Evolutionary conservation across 1,140 invertebrate species (phyloP).

Genomic region (Eulimnadia texana): DNA sequence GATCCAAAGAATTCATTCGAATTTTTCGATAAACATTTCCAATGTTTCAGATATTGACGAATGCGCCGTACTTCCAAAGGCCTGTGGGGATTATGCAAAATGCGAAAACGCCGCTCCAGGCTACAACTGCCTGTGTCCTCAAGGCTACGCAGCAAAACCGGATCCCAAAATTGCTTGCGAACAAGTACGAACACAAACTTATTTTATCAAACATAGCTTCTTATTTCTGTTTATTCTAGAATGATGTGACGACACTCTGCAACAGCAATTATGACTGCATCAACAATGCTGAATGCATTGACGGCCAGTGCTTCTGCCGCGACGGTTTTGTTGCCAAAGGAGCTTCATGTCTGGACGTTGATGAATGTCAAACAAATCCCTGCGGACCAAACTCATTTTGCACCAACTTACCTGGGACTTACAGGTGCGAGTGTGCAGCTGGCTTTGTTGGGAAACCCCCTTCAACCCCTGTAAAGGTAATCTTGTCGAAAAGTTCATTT

Average conservation of each 20-base stretch:
- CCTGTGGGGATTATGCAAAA: conserved; percentile 70
- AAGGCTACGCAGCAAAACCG: conserved; percentile 70
- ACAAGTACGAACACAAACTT: conserved; percentile 40
- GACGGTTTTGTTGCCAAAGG: conserved; percentile 67
- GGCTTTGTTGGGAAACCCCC: conserved; percentile 74
- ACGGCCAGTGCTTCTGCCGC: conserved; percentile 78
- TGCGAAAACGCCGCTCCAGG: conserved; percentile 76
- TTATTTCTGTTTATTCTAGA: conserved; percentile 32
- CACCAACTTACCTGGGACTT: conserved; percentile 66
- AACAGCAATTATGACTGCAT: conserved; percentile 79
- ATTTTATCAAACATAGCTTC: neutral
- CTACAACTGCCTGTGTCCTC: conserved; percentile 72
- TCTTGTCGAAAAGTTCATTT: too few relatives aligned
- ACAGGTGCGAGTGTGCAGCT: conserved; percentile 68
- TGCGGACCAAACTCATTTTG: conserved; percentile 72
- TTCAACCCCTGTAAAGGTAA: conserved; percentile 57
- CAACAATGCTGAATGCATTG: conserved; percentile 76
- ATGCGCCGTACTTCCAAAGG: conserved; percentile 58
- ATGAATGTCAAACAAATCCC: conserved; percentile 58
- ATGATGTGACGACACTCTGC: conserved; percentile 71
- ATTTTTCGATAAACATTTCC: too few relatives aligned
- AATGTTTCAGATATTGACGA: conserved; percentile 78
- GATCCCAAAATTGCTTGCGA: conserved; percentile 68
- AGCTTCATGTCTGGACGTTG: conserved; percentile 59
- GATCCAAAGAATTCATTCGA: too few relatives aligned